phyloP scores from a whole-genome alignment of 1,140 invertebrate genomes.

The Hypsibius dujardini region DNA sequence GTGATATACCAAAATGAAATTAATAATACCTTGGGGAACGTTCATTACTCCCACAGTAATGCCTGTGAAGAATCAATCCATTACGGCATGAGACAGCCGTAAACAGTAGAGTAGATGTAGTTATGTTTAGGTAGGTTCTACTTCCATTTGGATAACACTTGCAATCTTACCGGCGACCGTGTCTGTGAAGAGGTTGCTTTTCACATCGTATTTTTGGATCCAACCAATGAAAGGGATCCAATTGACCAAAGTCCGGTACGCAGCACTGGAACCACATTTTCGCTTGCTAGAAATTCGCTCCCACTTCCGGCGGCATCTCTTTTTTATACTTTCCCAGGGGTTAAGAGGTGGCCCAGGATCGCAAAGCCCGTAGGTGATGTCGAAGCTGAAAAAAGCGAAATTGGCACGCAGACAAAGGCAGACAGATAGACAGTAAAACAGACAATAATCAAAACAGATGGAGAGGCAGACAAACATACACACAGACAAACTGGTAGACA shows the following conservation, averaged over 20 bases:
- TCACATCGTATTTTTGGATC: not conserved
- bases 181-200: not conserved
- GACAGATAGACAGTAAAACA: not conserved
- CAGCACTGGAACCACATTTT: not conserved
- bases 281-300: not conserved
- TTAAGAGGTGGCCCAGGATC: not conserved
- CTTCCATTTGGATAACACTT: too few relatives aligned
- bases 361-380: not conserved
- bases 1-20: not conserved
- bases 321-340: not conserved
- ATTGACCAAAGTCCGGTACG: not conserved
- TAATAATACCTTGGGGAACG: constrained; percentile 1
- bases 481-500: too few relatives aligned
- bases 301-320: not conserved
- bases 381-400: not conserved
- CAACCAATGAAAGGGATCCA: constrained; percentile 9
- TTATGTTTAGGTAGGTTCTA: too few relatives aligned
- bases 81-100: too few relatives aligned
- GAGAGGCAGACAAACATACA: too few relatives aligned
- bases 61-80: not conserved
- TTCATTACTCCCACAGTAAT: not conserved
- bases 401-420: not conserved
- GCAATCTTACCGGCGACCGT: not conserved
- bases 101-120: too few relatives aligned
- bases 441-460: not conserved